Evolutionary conservation across 2,888 invertebrate genomes (phyloP), one percentile per base, ranked within the genome.

Genomic region (Nesidiocoris tenuis): DNA sequence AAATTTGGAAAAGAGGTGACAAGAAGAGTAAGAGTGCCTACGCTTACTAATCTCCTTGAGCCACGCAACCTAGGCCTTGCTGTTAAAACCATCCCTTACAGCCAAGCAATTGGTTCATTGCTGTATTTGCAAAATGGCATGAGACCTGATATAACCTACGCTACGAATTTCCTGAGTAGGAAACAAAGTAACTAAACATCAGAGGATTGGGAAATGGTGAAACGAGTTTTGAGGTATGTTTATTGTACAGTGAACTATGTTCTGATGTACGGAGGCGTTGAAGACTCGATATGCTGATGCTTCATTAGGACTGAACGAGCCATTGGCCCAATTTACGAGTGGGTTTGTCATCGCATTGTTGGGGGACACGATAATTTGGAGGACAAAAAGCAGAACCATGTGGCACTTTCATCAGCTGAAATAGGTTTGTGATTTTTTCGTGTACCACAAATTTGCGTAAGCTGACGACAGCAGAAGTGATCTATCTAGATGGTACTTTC

Each of bases 121-220:
- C 64, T 64, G n/a, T 64, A 64, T 23, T 23, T 64, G 64, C 64
- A 64, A 24, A 64, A 64, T 17, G 64, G 3, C 9, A 64, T 24
- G 9, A 19, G 64, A 12, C 64, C 64, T 5, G 64, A 64, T 23
- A 64, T 64, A 1, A 23, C 64, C 9, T 64, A 23, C 23, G 2
- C 23, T 9, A 64, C 64, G 12, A 22, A 64, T 22, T 21, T 22
- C 2, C n/a, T 64, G 21, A 64, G 64, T 63, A 17, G 63, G 7
- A 63, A 63, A 19, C 63, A 19, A 21, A 22, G 16, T 17, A 63
- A 19, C 21, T 63, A 7, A 2, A 63, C 12, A 12, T 3, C 3
- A 39, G 39, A 39, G 12, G 39, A 39, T 39, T 39, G 39, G 39
- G 3, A 3, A 39, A 39, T 7, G 12, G 39, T 39, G 3, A 39